Evolutionary conservation across 2,888 invertebrate genomes (phyloP), one percentile per base, ranked within the genome.

Genomic region (Gisinianus flammeolus): DNA sequence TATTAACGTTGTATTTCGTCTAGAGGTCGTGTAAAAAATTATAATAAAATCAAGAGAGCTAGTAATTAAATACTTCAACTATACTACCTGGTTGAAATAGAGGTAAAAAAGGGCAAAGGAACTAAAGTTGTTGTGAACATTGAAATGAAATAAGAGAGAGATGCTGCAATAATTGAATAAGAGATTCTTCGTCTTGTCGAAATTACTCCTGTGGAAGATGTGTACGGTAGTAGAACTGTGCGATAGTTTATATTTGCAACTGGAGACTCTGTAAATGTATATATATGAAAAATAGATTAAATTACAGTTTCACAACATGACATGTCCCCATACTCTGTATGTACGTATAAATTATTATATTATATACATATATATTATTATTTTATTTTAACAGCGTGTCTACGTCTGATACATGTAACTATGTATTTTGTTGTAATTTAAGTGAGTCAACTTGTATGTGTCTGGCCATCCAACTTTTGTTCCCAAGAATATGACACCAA

Each of bases 181-280:
- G 44, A 44, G 44, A 44, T 44, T 44, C 44, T 44, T 44, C 44
- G 12, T 44, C 44, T 44, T 44, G 44, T 19, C 19, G 8, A 24
- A 16, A 24, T 33, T n/a, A 16, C 5, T n/a, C 26, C 58, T 8
- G 66, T 8, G 10, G 74, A 66, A 28, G 74, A 74, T 12, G 69
- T 70, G 56, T 77, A 73, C 30, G 81, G 79, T 35, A 79, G 35
- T 4, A 83, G 70, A 28, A 77, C 78, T 22, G 70, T 73, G 19
- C 80, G 72, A 73, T 81, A 83, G 64, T 79, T 82, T 62, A 76
- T 75, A 72, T 83, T 82, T 28, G 83, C 78, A 67, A 81, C 74
- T 22, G 66, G 26, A 74, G 81, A 73, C 71, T 83, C 83, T 83
- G 73, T 52, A 79, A 77, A n/a, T n/a, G n/a, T n/a, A n/a, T 12